These are phyloP conservation scores for Pharmacophagus antenor DNA, from an alignment of 2,888 invertebrate genomes.

Conservation along the genomic window DNA sequence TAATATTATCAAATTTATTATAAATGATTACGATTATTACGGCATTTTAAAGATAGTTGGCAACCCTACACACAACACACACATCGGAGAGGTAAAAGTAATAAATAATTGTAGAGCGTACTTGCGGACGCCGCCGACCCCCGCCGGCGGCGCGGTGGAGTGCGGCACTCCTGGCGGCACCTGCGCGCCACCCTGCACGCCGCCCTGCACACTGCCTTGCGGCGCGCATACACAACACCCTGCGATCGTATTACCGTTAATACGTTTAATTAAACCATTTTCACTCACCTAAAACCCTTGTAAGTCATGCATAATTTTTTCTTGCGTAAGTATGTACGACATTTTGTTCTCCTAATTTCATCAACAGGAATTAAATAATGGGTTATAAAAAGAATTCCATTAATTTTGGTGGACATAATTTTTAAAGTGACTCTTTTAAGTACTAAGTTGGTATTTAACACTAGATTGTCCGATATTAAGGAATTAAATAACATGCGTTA, in stretches of 20 bases:
- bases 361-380: too few relatives aligned
- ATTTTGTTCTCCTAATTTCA: too few relatives aligned
- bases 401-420: too few relatives aligned
- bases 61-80: constrained; percentile 26
- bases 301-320: too few relatives aligned
- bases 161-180: constrained; percentile 75
- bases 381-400: too few relatives aligned
- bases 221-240: constrained; percentile 81
- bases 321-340: too few relatives aligned
- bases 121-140: constrained; percentile 82
- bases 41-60: constrained; percentile 28
- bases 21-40: constrained; percentile 13
- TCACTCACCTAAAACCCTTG: background rate
- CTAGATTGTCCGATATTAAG: too few relatives aligned
- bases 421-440: too few relatives aligned
- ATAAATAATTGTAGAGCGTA: constrained; percentile 43
- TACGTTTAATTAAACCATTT: background rate
- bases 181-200: constrained; percentile 75
- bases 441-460: too few relatives aligned
- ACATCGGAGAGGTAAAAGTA: constrained; percentile 11
- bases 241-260: constrained; percentile 44
- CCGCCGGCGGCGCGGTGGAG: constrained; percentile 76
- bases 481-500: too few relatives aligned
- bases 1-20: too few relatives aligned
- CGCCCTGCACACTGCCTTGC: constrained; percentile 81